Percentiles rank a stretch among this genome's conserved stretches.
Conservation (phyloP, 2,888 invertebrate species). For the Drosophila percnosoma region DNA sequence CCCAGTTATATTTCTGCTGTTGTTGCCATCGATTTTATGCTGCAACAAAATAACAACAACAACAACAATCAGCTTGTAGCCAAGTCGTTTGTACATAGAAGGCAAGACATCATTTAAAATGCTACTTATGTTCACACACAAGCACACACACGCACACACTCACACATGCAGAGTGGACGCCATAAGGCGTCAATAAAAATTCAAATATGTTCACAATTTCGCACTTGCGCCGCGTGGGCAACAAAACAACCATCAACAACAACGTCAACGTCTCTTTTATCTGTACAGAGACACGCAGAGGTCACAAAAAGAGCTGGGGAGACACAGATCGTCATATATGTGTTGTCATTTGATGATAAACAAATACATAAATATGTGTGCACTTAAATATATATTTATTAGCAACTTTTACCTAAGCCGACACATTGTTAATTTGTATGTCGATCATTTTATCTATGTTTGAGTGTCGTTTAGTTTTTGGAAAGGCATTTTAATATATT, state of each 20-base stretch:
- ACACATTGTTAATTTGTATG: neutral
- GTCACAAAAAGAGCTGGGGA: slow-evolving; percentile 20
- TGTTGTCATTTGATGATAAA: slow-evolving; percentile 38
- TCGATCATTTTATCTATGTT: neutral
- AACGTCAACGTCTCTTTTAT: slow-evolving; percentile 47
- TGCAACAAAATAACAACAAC: slow-evolving; percentile 41
- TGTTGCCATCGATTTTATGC: slow-evolving; percentile 70
- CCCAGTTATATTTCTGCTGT: slow-evolving; percentile 42
- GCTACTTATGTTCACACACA: slow-evolving; percentile 66
- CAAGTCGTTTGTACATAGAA: slow-evolving; percentile 68
- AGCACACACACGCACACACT: slow-evolving; percentile 18
- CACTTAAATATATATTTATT: slow-evolving; percentile 9
- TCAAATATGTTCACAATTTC: slow-evolving; percentile 72
- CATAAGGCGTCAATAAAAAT: slow-evolving; percentile 67
- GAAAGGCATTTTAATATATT: neutral
- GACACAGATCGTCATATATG: neutral
- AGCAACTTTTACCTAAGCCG: slow-evolving; percentile 19
- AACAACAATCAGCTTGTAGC: slow-evolving; percentile 26
- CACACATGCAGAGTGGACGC: slow-evolving; percentile 2
- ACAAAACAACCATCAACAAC: slow-evolving; percentile 11
- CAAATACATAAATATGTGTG: slow-evolving; percentile 21
- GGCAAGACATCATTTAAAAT: slow-evolving; percentile 78
- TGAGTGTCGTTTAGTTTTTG: neutral
- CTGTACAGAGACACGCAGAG: slow-evolving; percentile 25
- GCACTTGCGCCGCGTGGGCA: slow-evolving; percentile 67